Evolutionary conservation across 2,888 invertebrate genomes (phyloP), one percentile per base, ranked within the genome.

Genomic region (Bombylius discolor): DNA sequence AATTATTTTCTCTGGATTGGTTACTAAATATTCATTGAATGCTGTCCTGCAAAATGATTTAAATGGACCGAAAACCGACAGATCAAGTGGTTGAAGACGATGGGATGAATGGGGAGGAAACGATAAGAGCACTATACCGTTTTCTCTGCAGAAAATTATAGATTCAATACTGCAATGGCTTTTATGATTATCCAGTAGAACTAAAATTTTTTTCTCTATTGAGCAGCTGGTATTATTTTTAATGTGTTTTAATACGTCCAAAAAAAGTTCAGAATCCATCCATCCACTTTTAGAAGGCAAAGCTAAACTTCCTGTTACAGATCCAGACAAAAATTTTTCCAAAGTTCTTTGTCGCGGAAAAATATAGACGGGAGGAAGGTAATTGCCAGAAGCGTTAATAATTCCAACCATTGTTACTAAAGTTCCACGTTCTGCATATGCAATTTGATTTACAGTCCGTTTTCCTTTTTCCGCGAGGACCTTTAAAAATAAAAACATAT

Each of bases 341-440:
- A 36, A 42, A 44, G 5, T 12, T 3, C 14, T 14, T 4, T 47
- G 14, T 47, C 47, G n/a, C 6, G 36, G 36, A 36, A 36, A 36
- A 36, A 36, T 36, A 36, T 36, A 36, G 36, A 36, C 36, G 6
- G 46, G 46, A 46, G 46, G 46, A 46, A 46, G n/a, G 4, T 13
- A 14, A 46, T 46, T 46, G 6, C 46, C 12, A 46, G n/a, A 14
- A 14, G 46, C 46, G 14, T 13, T 14, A 7, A 46, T n/a, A n/a
- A 46, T 46, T 34, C 52, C 32, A 46, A 51, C 48, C 13, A 61
- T 50, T 11, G 62, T 63, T 3, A 62, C 60, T 5, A 62, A 44
- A 13, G 56, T 55, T 32, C 61, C 60, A 49, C 61, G 52, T 59
- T 65, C 62, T 7, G 56, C 61, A 13, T 61, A 64, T 14, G 61